Base-by-base conservation (phyloP, 2,113 vertebrate genomes). In the Mastomys natalensis region DNA sequence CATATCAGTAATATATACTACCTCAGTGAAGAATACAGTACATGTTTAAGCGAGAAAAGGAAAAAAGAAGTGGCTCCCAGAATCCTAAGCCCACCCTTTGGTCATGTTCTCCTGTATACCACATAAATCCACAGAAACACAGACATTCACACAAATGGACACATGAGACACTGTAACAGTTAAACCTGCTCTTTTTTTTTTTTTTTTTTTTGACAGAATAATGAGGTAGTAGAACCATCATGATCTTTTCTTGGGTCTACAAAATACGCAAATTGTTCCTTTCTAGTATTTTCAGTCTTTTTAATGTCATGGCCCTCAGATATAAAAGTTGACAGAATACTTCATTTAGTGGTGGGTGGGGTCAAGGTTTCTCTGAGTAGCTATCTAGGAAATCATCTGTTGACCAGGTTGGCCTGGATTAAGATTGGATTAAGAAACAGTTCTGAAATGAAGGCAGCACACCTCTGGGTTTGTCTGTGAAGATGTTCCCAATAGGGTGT, bases 241-340 rank as follows among this genome's bases (percentile, higher is more conserved):
- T 88, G 53, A 64, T 76, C n/a, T 16, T 80, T 87, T 66, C 66
- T 11, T 89, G 37, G 21, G 31, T 80, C n/a, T 68, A 93, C 26
- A 3, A 92, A 66, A 80, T 37, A 13, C 19, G 0, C 37, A 66
- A 72, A 5, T 95, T 90, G 9, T n/a, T 89, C 13, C 31, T 85
- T 74, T 64, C 31, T 72, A 72, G 10, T 17, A 31, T 72, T 84
- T 91, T 60, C 6, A 72, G 40, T 60, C 51, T 86, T 93, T 55
- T 85, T 58, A 16, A 81, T 64, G 5, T 1, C 13, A 89, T 72
- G 15, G 48, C 29, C 6, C 4, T 73, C 15, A 72, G 22, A 19
- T 87, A 88, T 87, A 93, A 37, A 89, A 80, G 60, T 37, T 82
- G 12, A 78, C 10, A 93, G 37, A 95, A 96, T 93, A 96, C 31